Evolutionary conservation across 2,888 invertebrate genomes (phyloP), one percentile per base, ranked within the genome.

Genomic region (Drosophila pseudotalamancana): DNA sequence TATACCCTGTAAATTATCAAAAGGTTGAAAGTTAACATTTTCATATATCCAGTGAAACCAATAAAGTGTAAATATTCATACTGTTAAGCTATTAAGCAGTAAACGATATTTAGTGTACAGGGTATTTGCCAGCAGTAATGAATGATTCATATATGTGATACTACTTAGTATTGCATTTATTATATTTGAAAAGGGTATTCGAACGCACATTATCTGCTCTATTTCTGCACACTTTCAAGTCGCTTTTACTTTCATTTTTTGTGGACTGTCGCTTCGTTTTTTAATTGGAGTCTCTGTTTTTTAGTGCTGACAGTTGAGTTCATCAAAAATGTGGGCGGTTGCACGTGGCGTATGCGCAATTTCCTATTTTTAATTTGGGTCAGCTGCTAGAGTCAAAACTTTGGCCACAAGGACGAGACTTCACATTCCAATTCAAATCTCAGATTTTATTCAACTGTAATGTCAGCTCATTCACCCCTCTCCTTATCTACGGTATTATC

Each of bases 271-370:
- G 43, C 61, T 57, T 39, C 40, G 34, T 25, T 68, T n/a, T 77
- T 77, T 85, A 87, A 82, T 82, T 87, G 82, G 50, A 60, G 61
- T 54, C 63, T 66, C 42, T 51, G 49, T 21, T 55, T 65, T 77
- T 63, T 35, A 32, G 46, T 37, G 72, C 72, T 48, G 77, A 61
- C 77, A 72, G 61, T 54, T 59, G 66, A 54, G 70, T 43, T 77
- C 49, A 53, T 63, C 65, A 50, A 53, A n/a, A 43, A 45, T 60
- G 37, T 57, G 29, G 21, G 29, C 42, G 54, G 59, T 27, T 43
- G 42, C 49, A 63, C 59, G 40, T 37, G 53, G 56, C 74, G 73
- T 77, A 74, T 74, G 63, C 49, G 77, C 56, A 77, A 67, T 60
- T 54, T 60, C 23, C 55, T 62, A 34, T 35, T 12, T 42, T 12